phyloP scores from a whole-genome alignment of 2,888 invertebrate species.

The Drosophila neonasuta region DNA sequence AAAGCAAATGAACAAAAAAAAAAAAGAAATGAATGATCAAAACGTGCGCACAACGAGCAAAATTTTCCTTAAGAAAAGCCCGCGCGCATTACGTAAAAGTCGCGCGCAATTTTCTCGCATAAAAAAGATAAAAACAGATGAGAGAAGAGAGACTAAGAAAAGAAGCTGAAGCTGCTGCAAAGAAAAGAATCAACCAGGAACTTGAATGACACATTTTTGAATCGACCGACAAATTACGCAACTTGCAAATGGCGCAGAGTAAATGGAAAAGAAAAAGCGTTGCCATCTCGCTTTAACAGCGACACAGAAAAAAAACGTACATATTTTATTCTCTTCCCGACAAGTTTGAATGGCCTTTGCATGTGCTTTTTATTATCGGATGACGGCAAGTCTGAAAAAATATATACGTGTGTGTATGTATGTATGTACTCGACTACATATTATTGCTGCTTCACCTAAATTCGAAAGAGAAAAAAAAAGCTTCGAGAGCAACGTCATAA shows the following conservation, averaged over 20 bases:
- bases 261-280: slow-evolving; percentile 24
- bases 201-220: slow-evolving; percentile 77
- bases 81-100: slow-evolving; percentile 72
- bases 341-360: slow-evolving; percentile 64
- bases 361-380: slow-evolving; percentile 72
- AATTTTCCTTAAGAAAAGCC: slow-evolving; percentile 26
- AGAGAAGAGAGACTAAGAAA: slow-evolving; percentile 4
- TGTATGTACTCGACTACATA: slow-evolving; percentile 46
- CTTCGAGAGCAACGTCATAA: slow-evolving; percentile 68
- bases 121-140: neutral
- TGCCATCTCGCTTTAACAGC: slow-evolving; percentile 45
- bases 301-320: slow-evolving; percentile 9
- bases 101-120: slow-evolving; percentile 23
- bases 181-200: slow-evolving; percentile 47
- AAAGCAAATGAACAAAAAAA: no score
- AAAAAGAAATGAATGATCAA: slow-evolving; percentile 11
- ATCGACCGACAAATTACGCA: slow-evolving; percentile 71
- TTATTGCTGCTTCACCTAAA: slow-evolving; percentile 57
- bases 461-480: slow-evolving; percentile 56
- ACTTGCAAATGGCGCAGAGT: slow-evolving; percentile 68
- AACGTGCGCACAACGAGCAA: slow-evolving; percentile 21
- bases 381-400: slow-evolving; percentile 63
- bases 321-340: slow-evolving; percentile 34
- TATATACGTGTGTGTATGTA: slow-evolving; percentile 23
- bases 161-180: slow-evolving; percentile 16